Base-by-base conservation (phyloP, 1,140 invertebrate species). In the Papilio polytes region DNA sequence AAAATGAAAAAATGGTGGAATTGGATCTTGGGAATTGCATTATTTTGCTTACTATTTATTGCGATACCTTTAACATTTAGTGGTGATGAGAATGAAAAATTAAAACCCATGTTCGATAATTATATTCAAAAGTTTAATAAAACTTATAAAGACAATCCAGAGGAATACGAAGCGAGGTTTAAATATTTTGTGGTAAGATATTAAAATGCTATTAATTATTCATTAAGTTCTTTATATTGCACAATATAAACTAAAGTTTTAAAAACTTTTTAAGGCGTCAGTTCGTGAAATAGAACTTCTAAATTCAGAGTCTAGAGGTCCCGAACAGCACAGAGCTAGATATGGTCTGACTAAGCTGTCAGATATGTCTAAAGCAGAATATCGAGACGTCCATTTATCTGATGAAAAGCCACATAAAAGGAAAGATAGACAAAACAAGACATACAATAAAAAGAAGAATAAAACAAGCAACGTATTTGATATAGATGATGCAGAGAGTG, bases 271-370 rank as follows among this genome's bases (percentile, higher is more conserved):
- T 83, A 84, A 97, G 97, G 94, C 94, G 84, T 96, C 97, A 20
- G 89, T 97, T 36, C 85, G 92, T 48, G 94, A 95, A 82, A 97
- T 97, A 80, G 94, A 97, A 44, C 88, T 88, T 80, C 89, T 97
- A 79, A 98, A 98, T 85, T 87, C 89, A 72, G 89, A 95, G 74
- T 92, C 96, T 44, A 82, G 84, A 83, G 91, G 93, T 7, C 95
- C 89, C 3, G 94, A 95, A 22, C 89, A 95, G 22, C 89, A 95
- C n/a, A 95, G 96, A 86, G 97, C 97, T 0, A 87, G 95, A 36
- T 98, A 97, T 94, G 98, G 98, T 9, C 85, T 97, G 1, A 98
- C 97, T 2, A 93, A 96, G 86, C 97, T 96, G 85, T 97, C 98
- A 8, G 97, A 98, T 90, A 94, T 98, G 89, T 97, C 96, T 18